phyloP scores from a whole-genome alignment of 2,113 vertebrate genomes.

The Syngnathus typhle region DNA sequence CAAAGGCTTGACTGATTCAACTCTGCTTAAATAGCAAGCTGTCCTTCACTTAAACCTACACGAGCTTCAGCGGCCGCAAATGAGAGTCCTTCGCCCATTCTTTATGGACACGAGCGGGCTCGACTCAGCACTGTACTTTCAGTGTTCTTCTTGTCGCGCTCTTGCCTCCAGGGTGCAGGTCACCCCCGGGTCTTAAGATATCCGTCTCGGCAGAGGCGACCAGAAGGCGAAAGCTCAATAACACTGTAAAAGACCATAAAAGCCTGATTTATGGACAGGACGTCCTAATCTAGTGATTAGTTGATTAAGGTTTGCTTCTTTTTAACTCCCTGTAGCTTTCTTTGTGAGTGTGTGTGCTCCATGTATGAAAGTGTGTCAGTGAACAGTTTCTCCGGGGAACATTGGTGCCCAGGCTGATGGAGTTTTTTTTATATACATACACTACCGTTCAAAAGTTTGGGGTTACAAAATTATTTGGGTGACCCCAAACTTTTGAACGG shows the following conservation, averaged over 20 bases:
- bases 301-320: conserved; percentile 30
- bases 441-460: too few species aligned
- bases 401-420: too few species aligned
- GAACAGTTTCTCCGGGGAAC: too few species aligned
- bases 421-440: too few species aligned
- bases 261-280: conserved; percentile 49
- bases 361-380: neutral
- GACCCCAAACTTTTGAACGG: too few species aligned
- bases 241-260: conserved; percentile 46
- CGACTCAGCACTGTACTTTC: conserved; percentile 26
- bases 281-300: conserved; percentile 23
- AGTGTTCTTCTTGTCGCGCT: conserved; percentile 23
- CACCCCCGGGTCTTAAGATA: conserved; percentile 30
- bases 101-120: conserved; percentile 6
- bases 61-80: neutral
- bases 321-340: neutral
- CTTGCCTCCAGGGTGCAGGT: conserved; percentile 32
- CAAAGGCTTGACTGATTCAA: conserved; percentile 3
- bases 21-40: neutral
- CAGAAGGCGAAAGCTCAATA: conserved; percentile 39
- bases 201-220: conserved; percentile 15
- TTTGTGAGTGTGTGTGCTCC: neutral
- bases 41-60: neutral
- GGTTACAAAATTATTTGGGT: too few species aligned
- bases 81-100: neutral